Evolutionary conservation across 2,888 invertebrate genomes (phyloP), one percentile per base, ranked within the genome.

Genomic region (Temnothorax unifasciatus): DNA sequence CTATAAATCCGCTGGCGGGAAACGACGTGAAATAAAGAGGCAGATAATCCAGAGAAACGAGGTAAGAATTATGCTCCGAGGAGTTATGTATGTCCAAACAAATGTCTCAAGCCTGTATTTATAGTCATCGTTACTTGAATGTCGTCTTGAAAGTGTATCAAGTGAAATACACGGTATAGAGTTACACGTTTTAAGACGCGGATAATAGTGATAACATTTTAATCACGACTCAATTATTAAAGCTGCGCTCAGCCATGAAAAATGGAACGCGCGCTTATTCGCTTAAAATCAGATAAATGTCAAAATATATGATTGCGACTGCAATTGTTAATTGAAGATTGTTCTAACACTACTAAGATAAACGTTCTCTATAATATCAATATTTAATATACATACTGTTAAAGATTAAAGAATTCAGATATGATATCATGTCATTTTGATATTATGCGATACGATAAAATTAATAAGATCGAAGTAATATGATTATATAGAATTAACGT

Each of bases 21-120:
- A 44, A 61, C 47, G 57, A 59, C 44, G 66, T 38, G 79, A 77
- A 66, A 82, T 76, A 77, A 77, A 83, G 59, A 83, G 66, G 57
- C 38, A 47, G 82, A 83, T 83, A 77, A 77, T 77, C 63, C 34
- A 18, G n/a, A 64, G 57, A 64, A 57, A 64, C 34, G 54, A 54
- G 38, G 9, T 59, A 57, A 77, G 57, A 79, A 81, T 81, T 81
- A 81, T 81, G 41, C 15, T 52, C 63, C 82, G 11, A 64, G n/a
- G 52, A 82, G 52, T 57, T 61, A 76, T 34, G 61, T 52, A 81
- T 38, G 52, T 41, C 63, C 13, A 81, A 82, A 63, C 79, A 81
- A 81, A 81, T 59, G 25, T 74, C 57, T 79, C 18, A 68, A 59
- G 59, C n/a, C 1, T 18, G 29, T 68, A 47, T 47, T 68, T 68